Evolutionary conservation across 2,888 invertebrate genomes (phyloP).

Genomic region (Phasia obesa): DNA sequence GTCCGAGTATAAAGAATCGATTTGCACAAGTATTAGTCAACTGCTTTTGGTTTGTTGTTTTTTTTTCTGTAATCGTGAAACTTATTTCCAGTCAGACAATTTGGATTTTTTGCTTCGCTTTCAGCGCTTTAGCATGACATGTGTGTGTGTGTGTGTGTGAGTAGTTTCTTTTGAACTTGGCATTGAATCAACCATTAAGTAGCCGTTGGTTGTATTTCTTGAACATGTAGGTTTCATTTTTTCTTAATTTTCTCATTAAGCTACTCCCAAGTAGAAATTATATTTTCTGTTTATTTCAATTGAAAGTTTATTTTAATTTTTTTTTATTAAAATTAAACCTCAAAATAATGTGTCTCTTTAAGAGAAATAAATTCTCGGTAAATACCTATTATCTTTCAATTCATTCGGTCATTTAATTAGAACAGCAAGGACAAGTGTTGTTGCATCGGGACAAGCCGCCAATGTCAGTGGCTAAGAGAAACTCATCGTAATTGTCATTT

Average conservation of each 20-base stretch:
- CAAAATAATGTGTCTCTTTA: no score
- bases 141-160: no score
- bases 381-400: no score
- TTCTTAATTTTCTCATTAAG: background rate
- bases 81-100: slow-evolving; percentile 67
- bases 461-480: no score
- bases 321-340: no score
- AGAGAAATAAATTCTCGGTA: no score
- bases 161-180: slow-evolving; percentile 50
- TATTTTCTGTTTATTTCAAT: background rate
- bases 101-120: slow-evolving; percentile 47
- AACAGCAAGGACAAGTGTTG: no score
- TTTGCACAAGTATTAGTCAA: slow-evolving; percentile 24
- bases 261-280: background rate
- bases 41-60: slow-evolving; percentile 19
- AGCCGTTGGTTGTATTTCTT: slow-evolving; percentile 21
- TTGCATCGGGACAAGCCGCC: no score
- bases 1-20: slow-evolving; percentile 5
- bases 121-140: slow-evolving; percentile 14
- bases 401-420: no score
- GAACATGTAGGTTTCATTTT: slow-evolving; percentile 26
- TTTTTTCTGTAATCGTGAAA: slow-evolving; percentile 44
- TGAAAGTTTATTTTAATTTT: no score
- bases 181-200: slow-evolving; percentile 52
- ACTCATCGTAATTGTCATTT: no score